Base-by-base conservation (phyloP, 1,140 invertebrate genomes). In the Caenorhabditis briggsae region DNA sequence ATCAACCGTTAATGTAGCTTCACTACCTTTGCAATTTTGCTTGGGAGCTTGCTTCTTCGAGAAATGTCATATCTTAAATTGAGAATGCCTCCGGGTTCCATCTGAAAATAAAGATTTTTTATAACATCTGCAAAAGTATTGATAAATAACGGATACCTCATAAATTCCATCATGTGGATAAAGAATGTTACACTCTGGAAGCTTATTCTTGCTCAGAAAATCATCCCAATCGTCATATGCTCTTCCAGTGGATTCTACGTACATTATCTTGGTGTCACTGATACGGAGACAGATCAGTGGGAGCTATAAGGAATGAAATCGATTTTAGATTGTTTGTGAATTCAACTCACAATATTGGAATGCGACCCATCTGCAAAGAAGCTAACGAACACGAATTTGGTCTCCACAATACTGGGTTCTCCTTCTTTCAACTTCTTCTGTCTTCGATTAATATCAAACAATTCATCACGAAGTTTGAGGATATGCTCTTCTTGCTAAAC, bases 401-500 rank as follows among this genome's bases (percentile, higher is more conserved):
- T 78, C 23, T 78, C 70, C n/a, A 78, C 70, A 23, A 78, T 78
- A n/a, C 50, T 78, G 0, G 70, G 50, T 14, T 78, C 70, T 3
- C 70, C 70, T 50, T 78, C 70, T 50, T 78, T 78, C n/a, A 20
- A 8, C 18, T 78, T 78, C n/a, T 78, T 78, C 33, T 78, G 70
- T 23, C 70, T 12, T 50, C 70, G 12, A 53, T 78, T 78, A n/a
- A 78, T 78, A 23, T 78, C 70, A n/a, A 78, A 78, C 12, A 78
- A 25, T 12, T 78, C 70, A 1, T 78, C 70, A 12, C 70, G 70
- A 18, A 78, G 70, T 50, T 78, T 78, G 0, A 78, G 23, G 11
- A 78, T 78, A n/a, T 78, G 70, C 2, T 78, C 70, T 78, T 78
- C 70, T 78, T 78, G 70, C 70, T 78, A 78, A 78, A 50, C 14